Conservation (phyloP, 2,888 invertebrate genomes). For the Laothoe populi region DNA sequence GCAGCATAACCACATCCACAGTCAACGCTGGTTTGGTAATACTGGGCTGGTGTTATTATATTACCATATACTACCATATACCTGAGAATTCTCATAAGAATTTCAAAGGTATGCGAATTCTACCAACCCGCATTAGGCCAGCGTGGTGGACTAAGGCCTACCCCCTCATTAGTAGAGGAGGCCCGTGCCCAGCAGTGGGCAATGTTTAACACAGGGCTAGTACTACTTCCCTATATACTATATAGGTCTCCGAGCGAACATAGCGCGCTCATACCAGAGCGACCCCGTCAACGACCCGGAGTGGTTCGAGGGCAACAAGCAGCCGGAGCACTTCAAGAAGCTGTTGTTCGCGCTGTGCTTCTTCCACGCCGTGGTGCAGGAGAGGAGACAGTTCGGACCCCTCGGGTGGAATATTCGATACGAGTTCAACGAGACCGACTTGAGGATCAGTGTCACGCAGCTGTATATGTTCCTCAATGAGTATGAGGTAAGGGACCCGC, state of each 20-base stretch:
- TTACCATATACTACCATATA: too few relatives aligned
- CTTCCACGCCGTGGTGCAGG: conserved; percentile 97
- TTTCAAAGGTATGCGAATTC: too few relatives aligned
- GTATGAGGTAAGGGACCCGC: neutral
- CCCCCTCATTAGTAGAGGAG: too few relatives aligned
- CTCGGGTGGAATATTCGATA: conserved; percentile 98
- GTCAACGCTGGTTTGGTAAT: too few relatives aligned
- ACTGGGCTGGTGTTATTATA: too few relatives aligned
- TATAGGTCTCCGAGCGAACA: conserved; percentile 90
- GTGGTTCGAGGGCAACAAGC: conserved; percentile 94
- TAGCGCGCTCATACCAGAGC: conserved; percentile 91
- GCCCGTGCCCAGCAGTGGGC: too few relatives aligned
- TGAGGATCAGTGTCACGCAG: conserved; percentile 94
- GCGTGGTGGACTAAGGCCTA: too few relatives aligned
- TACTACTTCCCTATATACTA: too few relatives aligned
- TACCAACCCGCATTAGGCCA: too few relatives aligned
- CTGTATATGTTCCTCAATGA: conserved; percentile 90
- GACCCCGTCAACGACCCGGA: conserved; percentile 95
- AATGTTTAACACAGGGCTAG: too few relatives aligned
- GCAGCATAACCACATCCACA: too few relatives aligned
- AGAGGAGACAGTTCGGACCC: conserved; percentile 95
- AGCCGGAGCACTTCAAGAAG: conserved; percentile 91
- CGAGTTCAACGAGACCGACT: conserved; percentile 97
- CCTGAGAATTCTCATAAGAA: too few relatives aligned
- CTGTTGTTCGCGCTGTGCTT: conserved; percentile 95